Base-by-base conservation (phyloP, 2,888 invertebrate species). In the Eledona agricola region DNA sequence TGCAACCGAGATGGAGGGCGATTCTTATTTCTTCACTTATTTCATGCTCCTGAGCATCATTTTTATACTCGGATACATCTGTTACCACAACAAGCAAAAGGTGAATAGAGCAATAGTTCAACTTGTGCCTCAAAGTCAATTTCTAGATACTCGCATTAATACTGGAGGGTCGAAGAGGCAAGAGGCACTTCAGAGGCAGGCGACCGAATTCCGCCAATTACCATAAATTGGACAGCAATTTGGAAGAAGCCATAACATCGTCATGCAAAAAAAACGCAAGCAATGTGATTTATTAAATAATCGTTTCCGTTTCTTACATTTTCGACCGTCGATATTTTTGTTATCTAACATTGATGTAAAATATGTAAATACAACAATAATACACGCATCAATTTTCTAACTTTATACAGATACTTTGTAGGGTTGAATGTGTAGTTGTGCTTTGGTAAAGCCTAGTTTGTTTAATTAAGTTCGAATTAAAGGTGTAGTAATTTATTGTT, bases 1-100 rank as follows among this genome's bases (percentile, higher is more conserved):
- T 32, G 11, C 22, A 1, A 20, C 51, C 9, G 69, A 69, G 28
- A 64, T 71, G n/a, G 75, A 79, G 26, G 81, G 82, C 23, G 83
- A 84, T 58, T 83, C 85, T 0, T 83, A 86, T 65, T 86, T 87
- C 72, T 85, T 88, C 72, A 80, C 82, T 1, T 88, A 87, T 70
- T 86, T 88, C 69, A 78, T 85, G 60, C 77, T 85, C 5, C 75
- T 83, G 56, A 81, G 83, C 60, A 77, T 85, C 10, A 66, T 86
- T 6, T 81, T 81, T 59, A 80, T 87, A 25, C 70, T 82, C 29
- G 80, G 81, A 28, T 88, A 88, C 66, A 77, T 88, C 6, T 78
- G 81, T 31, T 82, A 81, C 70, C 81, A 81, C 57, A 87, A 87
- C 67, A 86, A 87, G 67, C 83, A 86, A 65, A 87, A 74, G 70